These are phyloP conservation scores for Chrysodeixis includens DNA, from an alignment of 2,888 invertebrate species.

Conservation along the genomic window DNA sequence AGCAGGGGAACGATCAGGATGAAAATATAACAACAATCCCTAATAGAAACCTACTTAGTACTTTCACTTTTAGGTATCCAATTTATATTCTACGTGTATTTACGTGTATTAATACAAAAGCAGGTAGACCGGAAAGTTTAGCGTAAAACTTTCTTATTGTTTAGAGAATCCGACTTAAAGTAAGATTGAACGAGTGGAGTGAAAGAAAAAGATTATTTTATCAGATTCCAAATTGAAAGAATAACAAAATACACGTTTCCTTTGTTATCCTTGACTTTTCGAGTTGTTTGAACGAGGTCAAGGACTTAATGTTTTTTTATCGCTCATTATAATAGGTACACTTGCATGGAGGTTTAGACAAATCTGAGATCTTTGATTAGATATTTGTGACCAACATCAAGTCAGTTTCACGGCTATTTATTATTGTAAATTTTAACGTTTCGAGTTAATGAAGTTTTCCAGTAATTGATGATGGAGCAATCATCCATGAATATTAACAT, in stretches of 20 bases:
- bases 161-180: constrained; percentile 4
- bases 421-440: no score
- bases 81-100: not conserved
- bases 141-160: constrained; percentile 4
- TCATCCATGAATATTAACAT: no score
- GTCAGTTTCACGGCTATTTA: no score
- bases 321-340: not conserved
- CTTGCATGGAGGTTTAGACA: no score
- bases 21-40: no score
- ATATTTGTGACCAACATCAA: no score
- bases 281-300: not conserved
- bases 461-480: no score
- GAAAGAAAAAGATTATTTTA: constrained; percentile 4
- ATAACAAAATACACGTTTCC: not conserved
- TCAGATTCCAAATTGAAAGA: constrained; percentile 1
- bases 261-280: not conserved
- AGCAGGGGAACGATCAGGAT: no score
- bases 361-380: no score
- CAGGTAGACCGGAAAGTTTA: not conserved
- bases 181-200: constrained; percentile 4
- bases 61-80: no score
- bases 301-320: not conserved
- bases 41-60: no score
- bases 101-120: not conserved
- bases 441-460: no score